Percentiles rank a stretch among this genome's conserved stretches.
Conservation (phyloP, 2,797 vertebrate genomes). For the Onychomys leucogaster region DNA sequence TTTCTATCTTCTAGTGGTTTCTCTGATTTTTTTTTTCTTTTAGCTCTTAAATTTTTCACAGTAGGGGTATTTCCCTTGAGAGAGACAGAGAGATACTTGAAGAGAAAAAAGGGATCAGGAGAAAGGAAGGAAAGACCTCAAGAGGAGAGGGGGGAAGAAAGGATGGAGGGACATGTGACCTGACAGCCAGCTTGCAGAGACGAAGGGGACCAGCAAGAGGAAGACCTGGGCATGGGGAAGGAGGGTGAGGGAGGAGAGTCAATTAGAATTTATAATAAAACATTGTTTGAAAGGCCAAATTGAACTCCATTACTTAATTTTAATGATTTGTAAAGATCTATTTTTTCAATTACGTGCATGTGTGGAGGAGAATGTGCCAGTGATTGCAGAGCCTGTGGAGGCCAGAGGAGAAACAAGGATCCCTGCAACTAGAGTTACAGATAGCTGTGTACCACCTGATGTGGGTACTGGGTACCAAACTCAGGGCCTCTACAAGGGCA, state of each 20-base stretch:
- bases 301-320: not conserved
- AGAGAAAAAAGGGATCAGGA: not conserved
- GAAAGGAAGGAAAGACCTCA: not conserved
- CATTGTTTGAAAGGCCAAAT: not conserved
- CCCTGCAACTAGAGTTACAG: not conserved
- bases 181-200: not conserved
- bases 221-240: too few relatives aligned
- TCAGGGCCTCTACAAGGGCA: not conserved
- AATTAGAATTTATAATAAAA: not conserved
- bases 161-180: too few relatives aligned
- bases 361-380: not conserved
- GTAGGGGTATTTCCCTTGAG: not conserved
- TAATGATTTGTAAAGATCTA: not conserved
- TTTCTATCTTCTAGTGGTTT: not conserved
- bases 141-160: too few relatives aligned
- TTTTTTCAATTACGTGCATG: not conserved
- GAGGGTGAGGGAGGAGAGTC: too few relatives aligned
- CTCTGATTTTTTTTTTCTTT: not conserved
- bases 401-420: not conserved
- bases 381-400: not conserved
- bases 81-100: too few relatives aligned
- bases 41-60: not conserved
- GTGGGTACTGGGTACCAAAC: not conserved
- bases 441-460: not conserved
- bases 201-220: not conserved